Evolutionary conservation across 2,113 vertebrate species (phyloP), one percentile per base, ranked within the genome.

Genomic region (Arenaria interpres): DNA sequence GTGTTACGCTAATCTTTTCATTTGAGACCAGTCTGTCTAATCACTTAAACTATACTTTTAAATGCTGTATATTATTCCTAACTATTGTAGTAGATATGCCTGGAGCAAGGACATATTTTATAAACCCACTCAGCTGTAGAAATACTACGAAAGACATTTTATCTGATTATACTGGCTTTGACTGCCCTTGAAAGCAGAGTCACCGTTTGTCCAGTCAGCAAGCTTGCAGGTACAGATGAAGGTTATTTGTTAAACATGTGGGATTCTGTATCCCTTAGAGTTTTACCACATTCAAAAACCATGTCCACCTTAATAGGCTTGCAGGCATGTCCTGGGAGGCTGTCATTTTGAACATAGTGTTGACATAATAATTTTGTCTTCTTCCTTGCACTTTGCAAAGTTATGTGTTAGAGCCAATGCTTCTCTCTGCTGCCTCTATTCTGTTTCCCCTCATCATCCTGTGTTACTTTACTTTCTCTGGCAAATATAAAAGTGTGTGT

Each of bases 301-400:
- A 0, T 20, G 33, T 39, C 35, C 27, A 62, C 84, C 50, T 92
- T 72, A 48, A 78, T 53, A 30, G 5, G 2, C 16, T 45, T 62
- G 16, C 21, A 69, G 30, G 24, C 18, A 5, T 28, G 24, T 48
- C 14, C 45, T n/a, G 8, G 45, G 35, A 60, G 27, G 11, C 43
- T 39, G 37, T 39, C n/a, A 32, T 87, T 85, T 41, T 0, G 0
- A 22, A 82, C 32, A 46, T 9, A 43, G 3, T 23, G 63, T 24
- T 78, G n/a, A 33, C 24, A n/a, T 32, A 23, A 25, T 18, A 27
- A 32, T 43, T 74, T 43, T 92, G 10, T 64, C 19, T 14, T 39
- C 30, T n/a, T 82, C 35, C 18, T 81, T 37, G 18, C 2, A 4
- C 32, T 81, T 63, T 50, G 7, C 28, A 71, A 79, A 66, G 33